Percentiles rank a stretch among this genome's conserved stretches.
Conservation (phyloP, 1,140 invertebrate species). For the Atta cephalotes region DNA sequence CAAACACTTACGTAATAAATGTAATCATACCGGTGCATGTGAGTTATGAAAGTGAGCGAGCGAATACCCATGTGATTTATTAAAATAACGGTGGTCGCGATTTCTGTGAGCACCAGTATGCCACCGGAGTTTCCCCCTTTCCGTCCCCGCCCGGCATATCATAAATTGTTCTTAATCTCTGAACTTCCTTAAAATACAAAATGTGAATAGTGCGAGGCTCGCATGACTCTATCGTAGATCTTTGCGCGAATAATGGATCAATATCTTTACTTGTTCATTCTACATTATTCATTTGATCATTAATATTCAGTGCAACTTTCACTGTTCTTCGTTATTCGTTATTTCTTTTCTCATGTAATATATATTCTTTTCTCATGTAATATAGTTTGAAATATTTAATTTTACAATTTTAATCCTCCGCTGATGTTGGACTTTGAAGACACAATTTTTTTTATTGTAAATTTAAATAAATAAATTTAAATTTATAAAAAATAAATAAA, state of each 20-base stretch:
- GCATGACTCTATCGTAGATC: constrained; percentile 18
- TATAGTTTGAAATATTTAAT: neutral
- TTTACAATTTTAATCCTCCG: no score
- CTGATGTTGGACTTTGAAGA: no score
- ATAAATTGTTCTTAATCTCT: constrained; percentile 58
- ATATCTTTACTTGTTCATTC: neutral
- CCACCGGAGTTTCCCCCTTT: neutral
- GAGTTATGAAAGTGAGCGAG: constrained; percentile 42
- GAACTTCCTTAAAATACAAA: constrained; percentile 51
- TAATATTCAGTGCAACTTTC: neutral
- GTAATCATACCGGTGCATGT: constrained; percentile 14
- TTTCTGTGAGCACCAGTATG: constrained; percentile 20
- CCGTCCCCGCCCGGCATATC: neutral
- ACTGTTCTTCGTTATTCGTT: neutral
- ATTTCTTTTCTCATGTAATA: neutral
- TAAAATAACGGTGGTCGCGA: constrained; percentile 53
- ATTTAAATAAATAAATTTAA: no score
- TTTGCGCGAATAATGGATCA: neutral
- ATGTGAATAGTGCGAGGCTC: constrained; percentile 14
- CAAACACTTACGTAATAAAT: constrained; percentile 7
- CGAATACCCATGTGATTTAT: constrained; percentile 41
- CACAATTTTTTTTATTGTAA: no score
- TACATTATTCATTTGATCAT: constrained; percentile 5
- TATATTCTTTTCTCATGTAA: neutral
- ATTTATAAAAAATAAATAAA: no score